phyloP scores from a whole-genome alignment of 2,113 vertebrate genomes.

The Epinephelus lanceolatus region DNA sequence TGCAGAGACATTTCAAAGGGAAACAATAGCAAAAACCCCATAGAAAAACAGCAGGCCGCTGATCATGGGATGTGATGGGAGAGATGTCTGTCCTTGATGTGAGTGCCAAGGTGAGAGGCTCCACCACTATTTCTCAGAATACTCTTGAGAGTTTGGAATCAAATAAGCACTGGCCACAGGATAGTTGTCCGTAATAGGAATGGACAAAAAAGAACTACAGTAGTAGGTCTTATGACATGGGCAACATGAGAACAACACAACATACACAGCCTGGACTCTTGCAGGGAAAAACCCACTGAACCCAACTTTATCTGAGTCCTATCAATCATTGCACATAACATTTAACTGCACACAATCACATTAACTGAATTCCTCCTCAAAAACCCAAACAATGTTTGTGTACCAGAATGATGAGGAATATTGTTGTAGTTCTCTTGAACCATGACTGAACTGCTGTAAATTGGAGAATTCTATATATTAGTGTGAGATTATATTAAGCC shows the following conservation, averaged over 20 bases:
- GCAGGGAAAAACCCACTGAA: slow-evolving; percentile 44
- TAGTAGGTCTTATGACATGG: slow-evolving; percentile 37
- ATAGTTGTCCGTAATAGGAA: slow-evolving; percentile 48
- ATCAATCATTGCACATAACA: slow-evolving; percentile 41
- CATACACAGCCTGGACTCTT: slow-evolving; percentile 32
- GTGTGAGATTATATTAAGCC: no score
- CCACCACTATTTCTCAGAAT: slow-evolving; percentile 77
- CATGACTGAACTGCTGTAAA: background rate
- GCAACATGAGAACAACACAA: slow-evolving; percentile 22
- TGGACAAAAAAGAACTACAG: slow-evolving; percentile 50
- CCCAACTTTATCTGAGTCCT: slow-evolving; percentile 28
- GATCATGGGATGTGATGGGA: slow-evolving; percentile 80
- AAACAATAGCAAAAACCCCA: slow-evolving; percentile 77
- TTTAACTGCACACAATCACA: slow-evolving; percentile 35
- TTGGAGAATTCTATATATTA: background rate
- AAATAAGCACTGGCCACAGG: slow-evolving; percentile 55
- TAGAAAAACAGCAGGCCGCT: slow-evolving; percentile 75
- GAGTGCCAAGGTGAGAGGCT: slow-evolving; percentile 80
- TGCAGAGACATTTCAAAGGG: slow-evolving; percentile 74
- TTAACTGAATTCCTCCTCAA: slow-evolving; percentile 25
- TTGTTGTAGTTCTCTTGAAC: slow-evolving; percentile 7
- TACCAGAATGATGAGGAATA: slow-evolving; percentile 4
- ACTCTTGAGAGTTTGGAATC: slow-evolving; percentile 69
- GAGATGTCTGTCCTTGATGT: slow-evolving; percentile 78
- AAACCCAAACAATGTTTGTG: slow-evolving; percentile 18